Evolutionary conservation across 2,888 invertebrate species (phyloP).

Genomic region (Chrysolina americana): DNA sequence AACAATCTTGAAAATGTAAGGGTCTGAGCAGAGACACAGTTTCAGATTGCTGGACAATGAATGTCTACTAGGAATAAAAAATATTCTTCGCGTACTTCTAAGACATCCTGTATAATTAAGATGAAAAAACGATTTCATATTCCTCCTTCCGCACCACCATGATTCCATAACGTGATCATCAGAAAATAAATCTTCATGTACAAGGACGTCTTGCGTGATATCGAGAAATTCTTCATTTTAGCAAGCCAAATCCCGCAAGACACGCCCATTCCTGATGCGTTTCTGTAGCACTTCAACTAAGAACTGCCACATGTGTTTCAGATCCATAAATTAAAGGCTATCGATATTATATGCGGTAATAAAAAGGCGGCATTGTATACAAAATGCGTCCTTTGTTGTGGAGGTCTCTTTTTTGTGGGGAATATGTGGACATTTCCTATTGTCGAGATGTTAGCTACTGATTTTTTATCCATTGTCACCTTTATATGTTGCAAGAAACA

Average conservation of each 20-base stretch:
- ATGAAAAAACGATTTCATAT: background rate
- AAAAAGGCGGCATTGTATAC: constrained; percentile 29
- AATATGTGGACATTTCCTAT: constrained; percentile 18
- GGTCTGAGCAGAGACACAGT: no score
- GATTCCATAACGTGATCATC: background rate
- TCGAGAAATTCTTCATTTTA: constrained; percentile 3
- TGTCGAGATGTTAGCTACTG: constrained; percentile 8
- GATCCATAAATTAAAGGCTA: constrained; percentile 24
- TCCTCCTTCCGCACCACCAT: background rate
- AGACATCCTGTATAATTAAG: no score
- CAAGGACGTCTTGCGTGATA: constrained; percentile 12
- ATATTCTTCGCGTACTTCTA: no score
- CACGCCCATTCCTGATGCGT: constrained; percentile 19
- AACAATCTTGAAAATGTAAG: no score
- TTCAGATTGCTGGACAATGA: no score
- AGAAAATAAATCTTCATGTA: background rate
- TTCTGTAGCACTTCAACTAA: background rate
- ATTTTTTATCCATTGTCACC: constrained; percentile 7
- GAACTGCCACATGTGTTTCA: constrained; percentile 21
- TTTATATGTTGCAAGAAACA: constrained; percentile 8
- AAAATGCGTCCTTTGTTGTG: constrained; percentile 2
- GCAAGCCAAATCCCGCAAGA: background rate
- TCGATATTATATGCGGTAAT: constrained; percentile 18
- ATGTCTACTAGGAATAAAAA: no score
- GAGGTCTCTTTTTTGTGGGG: constrained; percentile 13